A percentile compares a stretch with the other conserved stretches of the same genome.
Conservation (phyloP, 2,113 vertebrate species). For the Alligator mississippiensis region DNA sequence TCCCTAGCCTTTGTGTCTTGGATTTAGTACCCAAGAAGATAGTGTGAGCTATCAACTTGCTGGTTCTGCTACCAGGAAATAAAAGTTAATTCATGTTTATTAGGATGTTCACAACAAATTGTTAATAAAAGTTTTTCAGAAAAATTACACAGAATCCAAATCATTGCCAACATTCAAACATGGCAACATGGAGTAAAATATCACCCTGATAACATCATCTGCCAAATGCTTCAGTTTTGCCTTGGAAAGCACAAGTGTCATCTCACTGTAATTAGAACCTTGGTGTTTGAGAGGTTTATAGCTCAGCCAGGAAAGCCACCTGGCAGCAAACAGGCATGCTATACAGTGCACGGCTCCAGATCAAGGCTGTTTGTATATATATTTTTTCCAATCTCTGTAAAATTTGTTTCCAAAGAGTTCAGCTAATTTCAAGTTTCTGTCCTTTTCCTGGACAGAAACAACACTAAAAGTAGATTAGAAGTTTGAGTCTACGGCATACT, state of each 20-base stretch:
- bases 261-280: constrained; percentile 55
- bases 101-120: constrained; percentile 23
- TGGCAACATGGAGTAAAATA: constrained; percentile 14
- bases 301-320: constrained; percentile 36
- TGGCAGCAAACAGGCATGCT: not conserved
- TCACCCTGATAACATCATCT: constrained; percentile 38
- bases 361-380: not conserved
- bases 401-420: not conserved
- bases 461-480: not conserved
- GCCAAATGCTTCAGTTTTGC: constrained; percentile 32
- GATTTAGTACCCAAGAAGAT: not conserved
- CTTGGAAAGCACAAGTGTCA: constrained; percentile 59
- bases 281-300: constrained; percentile 65
- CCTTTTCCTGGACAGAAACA: not conserved
- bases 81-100: constrained; percentile 16
- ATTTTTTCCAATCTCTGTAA: not conserved
- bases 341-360: not conserved
- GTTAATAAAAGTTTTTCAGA: constrained; percentile 17
- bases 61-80: not conserved
- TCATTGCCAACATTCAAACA: constrained; percentile 11
- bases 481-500: not conserved
- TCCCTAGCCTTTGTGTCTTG: not conserved
- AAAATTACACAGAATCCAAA: not conserved
- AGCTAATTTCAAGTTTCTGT: not conserved
- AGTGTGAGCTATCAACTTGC: not conserved